Evolutionary conservation across 2,888 invertebrate species (phyloP), one percentile per base, ranked within the genome.

Genomic region (Tethea ocularis): DNA sequence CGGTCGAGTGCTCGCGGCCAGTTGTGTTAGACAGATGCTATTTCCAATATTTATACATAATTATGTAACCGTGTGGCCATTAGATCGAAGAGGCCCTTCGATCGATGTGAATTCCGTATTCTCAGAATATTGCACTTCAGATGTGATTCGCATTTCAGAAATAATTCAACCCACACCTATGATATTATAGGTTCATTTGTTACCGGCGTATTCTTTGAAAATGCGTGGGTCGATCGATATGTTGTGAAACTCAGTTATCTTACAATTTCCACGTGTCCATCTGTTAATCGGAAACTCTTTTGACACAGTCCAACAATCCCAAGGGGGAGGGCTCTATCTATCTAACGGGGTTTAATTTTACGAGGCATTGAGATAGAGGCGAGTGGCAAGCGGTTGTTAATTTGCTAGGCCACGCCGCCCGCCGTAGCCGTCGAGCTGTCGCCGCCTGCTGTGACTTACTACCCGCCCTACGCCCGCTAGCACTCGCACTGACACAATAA

Each of bases 341-440:
- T n/a, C n/a, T 88, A 87, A 87, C 85, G 83, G 87, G 81, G 87
- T 83, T 89, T 91, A 90, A 91, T 92, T 91, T 92, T 90, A 91
- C 86, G 92, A 92, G 90, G 89, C 84, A 88, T 88, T 91, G 91
- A 91, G 87, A 91, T 87, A 87, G 87, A 86, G 84, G 83, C 84
- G 86, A 88, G 87, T 82, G 87, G 87, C 87, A 87, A 89, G 82
- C 86, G 87, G 79, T 87, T 91, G 92, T 91, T 92, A 92, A 92
- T 91, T 92, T 90, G 89, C 83, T 83, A 85, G 82, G 83, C 84
- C 78, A 73, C 33, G 33, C 13, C 13, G 0, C 13, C 71, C 86
- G n/a, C n/a, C n/a, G n/a, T n/a, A n/a, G n/a, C n/a, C n/a, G 85
- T 78, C 86, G 84, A 77, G 81, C 87, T 88, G 91, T 91, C 92